Evolutionary conservation across 2,113 vertebrate genomes (phyloP).

Genomic region (Chloebia gouldiae): DNA sequence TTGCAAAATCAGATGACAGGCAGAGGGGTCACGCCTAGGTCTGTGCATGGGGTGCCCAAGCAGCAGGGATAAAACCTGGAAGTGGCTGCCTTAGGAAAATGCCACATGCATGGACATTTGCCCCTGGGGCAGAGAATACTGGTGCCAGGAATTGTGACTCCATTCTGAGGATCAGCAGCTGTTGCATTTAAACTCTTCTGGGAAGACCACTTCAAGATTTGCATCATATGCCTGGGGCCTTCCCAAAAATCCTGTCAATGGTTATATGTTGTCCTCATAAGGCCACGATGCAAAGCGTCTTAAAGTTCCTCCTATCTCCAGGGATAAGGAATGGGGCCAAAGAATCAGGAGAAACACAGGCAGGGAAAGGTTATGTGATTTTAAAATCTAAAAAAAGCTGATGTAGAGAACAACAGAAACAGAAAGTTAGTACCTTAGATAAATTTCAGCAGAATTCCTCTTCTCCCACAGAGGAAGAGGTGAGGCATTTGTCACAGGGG

Average conservation of each 20-base stretch:
- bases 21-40: slow-evolving; percentile 4
- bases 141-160: neutral
- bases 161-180: neutral
- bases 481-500: neutral
- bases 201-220: neutral
- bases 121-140: neutral
- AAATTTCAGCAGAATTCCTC: neutral
- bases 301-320: neutral
- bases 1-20: slow-evolving; percentile 35
- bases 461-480: neutral
- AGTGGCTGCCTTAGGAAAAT: neutral
- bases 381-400: neutral
- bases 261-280: neutral
- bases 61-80: neutral
- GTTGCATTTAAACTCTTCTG: neutral
- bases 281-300: accelerated
- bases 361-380: neutral
- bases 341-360: neutral
- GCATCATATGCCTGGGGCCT: neutral
- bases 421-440: neutral
- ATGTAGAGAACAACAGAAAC: neutral
- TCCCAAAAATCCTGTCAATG: neutral
- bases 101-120: accelerated
- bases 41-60: neutral
- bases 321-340: neutral